These are phyloP conservation scores for Caenorhabditis sp. DNA, from an alignment of 2,888 invertebrate genomes.

Conservation along the genomic window DNA sequence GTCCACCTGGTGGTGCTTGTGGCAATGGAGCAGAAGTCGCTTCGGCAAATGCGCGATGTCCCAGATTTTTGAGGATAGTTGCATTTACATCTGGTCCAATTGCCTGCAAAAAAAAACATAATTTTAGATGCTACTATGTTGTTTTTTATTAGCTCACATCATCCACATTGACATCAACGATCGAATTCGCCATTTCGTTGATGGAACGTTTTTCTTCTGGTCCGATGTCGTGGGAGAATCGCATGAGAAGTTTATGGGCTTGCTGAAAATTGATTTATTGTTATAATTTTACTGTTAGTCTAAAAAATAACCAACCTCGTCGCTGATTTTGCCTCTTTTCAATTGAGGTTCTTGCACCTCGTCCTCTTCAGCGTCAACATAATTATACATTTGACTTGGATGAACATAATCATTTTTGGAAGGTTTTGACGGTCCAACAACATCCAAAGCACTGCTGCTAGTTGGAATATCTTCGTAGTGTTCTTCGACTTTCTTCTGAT, in stretches of 20 bases:
- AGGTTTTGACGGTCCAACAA: slow-evolving; percentile 53
- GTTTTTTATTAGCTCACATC: slow-evolving; percentile 16
- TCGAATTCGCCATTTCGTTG: slow-evolving; percentile 56
- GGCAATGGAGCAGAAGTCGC: slow-evolving; percentile 44
- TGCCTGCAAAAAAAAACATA: slow-evolving; percentile 36
- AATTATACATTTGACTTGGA: slow-evolving; percentile 45
- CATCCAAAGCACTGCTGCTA: slow-evolving; percentile 30
- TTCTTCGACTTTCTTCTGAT: neutral
- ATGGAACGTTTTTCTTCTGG: slow-evolving; percentile 47
- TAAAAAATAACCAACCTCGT: neutral
- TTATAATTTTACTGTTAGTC: neutral
- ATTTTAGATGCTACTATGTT: neutral
- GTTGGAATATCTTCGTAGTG: slow-evolving; percentile 27
- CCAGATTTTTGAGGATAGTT: slow-evolving; percentile 61
- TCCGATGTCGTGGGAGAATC: slow-evolving; percentile 53
- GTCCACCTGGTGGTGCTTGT: slow-evolving; percentile 35
- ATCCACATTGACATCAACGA: slow-evolving; percentile 68
- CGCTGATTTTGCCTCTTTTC: slow-evolving; percentile 6
- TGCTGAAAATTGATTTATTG: slow-evolving; percentile 27
- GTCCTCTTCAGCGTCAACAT: slow-evolving; percentile 10
- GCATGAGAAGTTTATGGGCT: slow-evolving; percentile 49
- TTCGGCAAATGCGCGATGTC: slow-evolving; percentile 46
- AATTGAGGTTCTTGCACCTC: slow-evolving; percentile 10
- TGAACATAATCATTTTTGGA: slow-evolving; percentile 31
- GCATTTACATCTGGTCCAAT: slow-evolving; percentile 65